Percentiles rank a stretch among this genome's conserved stretches.
Evolutionary conservation across 2,113 vertebrate genomes (phyloP).

Genomic region (Hydrochoerus hydrochaeris): DNA sequence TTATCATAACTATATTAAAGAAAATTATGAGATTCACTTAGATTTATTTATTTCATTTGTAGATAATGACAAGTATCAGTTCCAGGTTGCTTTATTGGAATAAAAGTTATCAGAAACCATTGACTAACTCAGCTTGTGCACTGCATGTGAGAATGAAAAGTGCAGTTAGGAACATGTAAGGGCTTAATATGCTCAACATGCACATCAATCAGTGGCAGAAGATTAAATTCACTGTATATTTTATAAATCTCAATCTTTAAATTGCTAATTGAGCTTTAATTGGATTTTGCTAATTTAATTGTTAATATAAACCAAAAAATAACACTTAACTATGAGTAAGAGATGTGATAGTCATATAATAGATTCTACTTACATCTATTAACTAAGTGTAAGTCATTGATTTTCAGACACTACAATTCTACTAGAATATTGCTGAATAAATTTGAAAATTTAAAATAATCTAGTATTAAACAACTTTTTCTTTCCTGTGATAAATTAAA

Average conservation of each 20-base stretch:
- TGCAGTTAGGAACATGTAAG: constrained; percentile 28
- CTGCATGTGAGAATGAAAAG: constrained; percentile 57
- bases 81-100: constrained; percentile 46
- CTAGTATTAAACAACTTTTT: neutral
- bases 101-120: constrained; percentile 35
- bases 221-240: constrained; percentile 67
- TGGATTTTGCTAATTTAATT: constrained; percentile 78
- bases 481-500: neutral
- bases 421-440: constrained; percentile 55
- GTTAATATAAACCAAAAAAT: constrained; percentile 77
- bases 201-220: neutral
- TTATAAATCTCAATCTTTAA: constrained; percentile 74
- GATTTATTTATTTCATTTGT: constrained; percentile 63
- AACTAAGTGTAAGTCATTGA: constrained; percentile 12
- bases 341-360: constrained; percentile 79
- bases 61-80: constrained; percentile 50
- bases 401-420: constrained; percentile 69
- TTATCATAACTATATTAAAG: constrained; percentile 53
- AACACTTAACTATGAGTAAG: constrained; percentile 73
- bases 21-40: constrained; percentile 31
- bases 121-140: neutral
- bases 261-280: constrained; percentile 79
- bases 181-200: constrained; percentile 59
- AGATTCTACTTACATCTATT: constrained; percentile 67
- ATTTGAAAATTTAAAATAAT: constrained; percentile 56